Evolutionary conservation across 2,113 vertebrate species (phyloP).

Genomic region (Onychostruthus taczanowskii): DNA sequence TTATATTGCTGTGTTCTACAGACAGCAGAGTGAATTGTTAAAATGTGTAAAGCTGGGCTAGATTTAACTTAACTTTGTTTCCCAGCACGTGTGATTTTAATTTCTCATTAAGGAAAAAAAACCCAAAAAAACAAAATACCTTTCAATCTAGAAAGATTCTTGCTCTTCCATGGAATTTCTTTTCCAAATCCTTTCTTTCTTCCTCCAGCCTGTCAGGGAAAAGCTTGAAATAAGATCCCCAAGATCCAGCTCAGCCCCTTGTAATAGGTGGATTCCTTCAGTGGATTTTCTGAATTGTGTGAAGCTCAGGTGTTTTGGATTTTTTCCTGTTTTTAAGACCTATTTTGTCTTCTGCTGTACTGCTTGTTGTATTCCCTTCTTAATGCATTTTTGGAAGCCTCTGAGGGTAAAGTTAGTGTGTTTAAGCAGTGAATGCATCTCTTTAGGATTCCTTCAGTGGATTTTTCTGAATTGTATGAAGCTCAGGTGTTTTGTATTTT

Average conservation of each 20-base stretch:
- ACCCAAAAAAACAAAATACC: background rate
- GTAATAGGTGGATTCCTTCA: background rate
- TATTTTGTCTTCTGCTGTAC: background rate
- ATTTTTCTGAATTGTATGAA: background rate
- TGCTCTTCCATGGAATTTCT: background rate
- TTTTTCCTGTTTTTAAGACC: background rate
- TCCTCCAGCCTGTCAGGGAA: background rate
- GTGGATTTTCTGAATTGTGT: background rate
- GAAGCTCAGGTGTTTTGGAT: background rate
- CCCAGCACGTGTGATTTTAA: background rate
- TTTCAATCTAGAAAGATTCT: background rate
- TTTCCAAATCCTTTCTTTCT: background rate
- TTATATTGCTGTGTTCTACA: conserved; percentile 76
- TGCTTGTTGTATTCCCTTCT: background rate
- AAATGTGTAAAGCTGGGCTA: conserved; percentile 58
- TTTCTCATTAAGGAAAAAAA: background rate
- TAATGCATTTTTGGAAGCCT: background rate
- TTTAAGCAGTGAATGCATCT: background rate
- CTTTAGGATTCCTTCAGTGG: no score
- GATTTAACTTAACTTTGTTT: conserved; percentile 64
- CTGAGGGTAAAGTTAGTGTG: background rate
- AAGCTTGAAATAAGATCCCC: background rate
- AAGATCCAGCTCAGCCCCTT: background rate
- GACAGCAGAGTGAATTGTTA: conserved; percentile 58
- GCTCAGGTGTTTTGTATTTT: background rate